These are phyloP conservation scores for Hiodon alosoides DNA, from an alignment of 2,113 vertebrate genomes.

Conservation along the genomic window DNA sequence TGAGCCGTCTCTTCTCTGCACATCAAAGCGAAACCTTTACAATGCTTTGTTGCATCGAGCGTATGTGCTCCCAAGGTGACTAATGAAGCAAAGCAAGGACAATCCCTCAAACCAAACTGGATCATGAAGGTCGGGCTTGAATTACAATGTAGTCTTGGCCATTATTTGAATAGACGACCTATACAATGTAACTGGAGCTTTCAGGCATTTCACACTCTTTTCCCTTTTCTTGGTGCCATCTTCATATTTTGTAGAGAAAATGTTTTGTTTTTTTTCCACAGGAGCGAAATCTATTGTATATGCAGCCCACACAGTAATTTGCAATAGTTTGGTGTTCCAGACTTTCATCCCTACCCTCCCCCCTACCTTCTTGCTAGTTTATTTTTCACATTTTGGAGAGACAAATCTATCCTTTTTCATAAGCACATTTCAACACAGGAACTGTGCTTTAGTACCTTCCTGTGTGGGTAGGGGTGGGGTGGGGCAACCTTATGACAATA, in stretches of 20 bases:
- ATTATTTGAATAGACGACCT: background rate
- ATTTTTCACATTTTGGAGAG: background rate
- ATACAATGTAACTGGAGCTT: background rate
- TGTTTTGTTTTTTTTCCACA: background rate
- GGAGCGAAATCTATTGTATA: slow-evolving; percentile 8
- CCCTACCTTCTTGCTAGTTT: background rate
- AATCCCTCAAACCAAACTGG: background rate
- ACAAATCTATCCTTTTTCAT: background rate
- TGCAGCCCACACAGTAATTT: background rate
- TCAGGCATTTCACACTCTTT: background rate
- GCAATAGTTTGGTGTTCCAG: slow-evolving; percentile 7
- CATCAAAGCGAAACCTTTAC: too few species aligned
- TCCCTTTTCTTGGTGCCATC: background rate
- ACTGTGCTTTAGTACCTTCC: background rate
- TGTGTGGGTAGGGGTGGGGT: background rate
- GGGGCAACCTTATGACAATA: too few species aligned
- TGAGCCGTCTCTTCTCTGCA: too few species aligned
- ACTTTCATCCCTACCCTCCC: background rate
- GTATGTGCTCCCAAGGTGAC: background rate
- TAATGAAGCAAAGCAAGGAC: background rate
- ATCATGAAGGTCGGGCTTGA: slow-evolving; percentile 11
- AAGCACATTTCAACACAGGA: background rate
- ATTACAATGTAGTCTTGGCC: background rate
- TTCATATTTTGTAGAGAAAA: background rate
- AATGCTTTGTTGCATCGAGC: background rate